Evolutionary conservation across 2,113 vertebrate genomes (phyloP).

Genomic region (Menidia beryllina): DNA sequence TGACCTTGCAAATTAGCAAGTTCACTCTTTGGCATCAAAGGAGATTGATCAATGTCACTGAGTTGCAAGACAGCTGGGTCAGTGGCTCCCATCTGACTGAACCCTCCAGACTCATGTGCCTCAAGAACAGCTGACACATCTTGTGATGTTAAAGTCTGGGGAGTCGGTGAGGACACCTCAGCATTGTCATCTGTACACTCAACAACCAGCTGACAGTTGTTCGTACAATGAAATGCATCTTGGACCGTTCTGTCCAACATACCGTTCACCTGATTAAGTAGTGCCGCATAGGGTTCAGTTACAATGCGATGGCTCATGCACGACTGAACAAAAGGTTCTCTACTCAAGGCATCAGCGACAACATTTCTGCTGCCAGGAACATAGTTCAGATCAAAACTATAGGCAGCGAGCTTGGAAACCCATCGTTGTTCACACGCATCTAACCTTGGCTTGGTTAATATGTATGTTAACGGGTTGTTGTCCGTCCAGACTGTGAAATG

Average conservation of each 20-base stretch:
- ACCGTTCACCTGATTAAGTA: slow-evolving; percentile 10
- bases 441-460: slow-evolving; percentile 15
- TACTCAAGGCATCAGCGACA: no score
- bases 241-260: slow-evolving; percentile 13
- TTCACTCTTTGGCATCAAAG: no score
- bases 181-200: no score
- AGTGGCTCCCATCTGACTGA: no score
- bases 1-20: no score
- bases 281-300: slow-evolving; percentile 13
- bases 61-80: no score
- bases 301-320: slow-evolving; percentile 11
- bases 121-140: neutral
- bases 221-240: slow-evolving; percentile 12
- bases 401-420: slow-evolving; percentile 29
- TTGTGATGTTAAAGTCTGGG: no score
- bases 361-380: slow-evolving; percentile 3
- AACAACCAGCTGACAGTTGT: no score
- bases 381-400: slow-evolving; percentile 27
- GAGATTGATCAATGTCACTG: no score
- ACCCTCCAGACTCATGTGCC: no score
- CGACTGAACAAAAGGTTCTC: slow-evolving; percentile 18
- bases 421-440: slow-evolving; percentile 34
- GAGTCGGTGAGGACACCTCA: no score
- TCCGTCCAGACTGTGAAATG: neutral
- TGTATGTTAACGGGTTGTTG: neutral